Percentiles rank a stretch among this genome's conserved stretches.
phyloP scores from a whole-genome alignment of 2,797 vertebrate genomes.

The Tarsius wallacei region DNA sequence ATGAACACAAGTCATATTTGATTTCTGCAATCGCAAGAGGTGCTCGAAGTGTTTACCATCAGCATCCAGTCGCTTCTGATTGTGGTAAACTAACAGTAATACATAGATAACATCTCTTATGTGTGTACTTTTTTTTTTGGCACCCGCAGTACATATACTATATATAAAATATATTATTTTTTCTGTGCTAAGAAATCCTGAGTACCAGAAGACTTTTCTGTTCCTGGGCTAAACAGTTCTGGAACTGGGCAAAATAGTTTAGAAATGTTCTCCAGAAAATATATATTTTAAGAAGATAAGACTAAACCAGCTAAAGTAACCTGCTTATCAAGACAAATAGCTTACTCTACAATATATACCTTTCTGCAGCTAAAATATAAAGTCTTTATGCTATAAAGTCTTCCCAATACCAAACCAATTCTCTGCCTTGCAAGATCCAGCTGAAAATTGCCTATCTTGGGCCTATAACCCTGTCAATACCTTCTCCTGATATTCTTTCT shows the following conservation, averaged over 20 bases:
- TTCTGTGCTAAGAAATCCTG: background rate
- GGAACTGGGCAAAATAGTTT: background rate
- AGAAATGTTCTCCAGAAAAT: background rate
- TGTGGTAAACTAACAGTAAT: too few species aligned
- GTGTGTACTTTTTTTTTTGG: too few species aligned
- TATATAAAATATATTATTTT: background rate
- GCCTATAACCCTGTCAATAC: background rate
- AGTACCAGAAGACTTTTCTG: background rate
- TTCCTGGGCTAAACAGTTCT: background rate
- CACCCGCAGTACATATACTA: too few species aligned
- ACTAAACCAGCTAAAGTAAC: background rate
- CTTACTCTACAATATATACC: background rate
- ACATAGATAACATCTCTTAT: too few species aligned
- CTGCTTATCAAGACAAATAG: background rate
- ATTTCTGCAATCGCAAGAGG: too few species aligned
- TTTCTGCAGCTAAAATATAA: background rate
- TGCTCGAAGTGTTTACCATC: too few species aligned
- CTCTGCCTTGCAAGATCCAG: background rate
- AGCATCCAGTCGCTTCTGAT: too few species aligned
- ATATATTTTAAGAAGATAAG: background rate
- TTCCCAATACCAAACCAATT: background rate
- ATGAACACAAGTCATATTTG: too few species aligned
- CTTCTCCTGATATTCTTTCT: accelerated
- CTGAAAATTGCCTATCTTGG: background rate
- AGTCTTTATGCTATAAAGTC: background rate